Evolutionary conservation across 2,797 vertebrate species (phyloP).

Genomic region (Tragelaphus oryx): DNA sequence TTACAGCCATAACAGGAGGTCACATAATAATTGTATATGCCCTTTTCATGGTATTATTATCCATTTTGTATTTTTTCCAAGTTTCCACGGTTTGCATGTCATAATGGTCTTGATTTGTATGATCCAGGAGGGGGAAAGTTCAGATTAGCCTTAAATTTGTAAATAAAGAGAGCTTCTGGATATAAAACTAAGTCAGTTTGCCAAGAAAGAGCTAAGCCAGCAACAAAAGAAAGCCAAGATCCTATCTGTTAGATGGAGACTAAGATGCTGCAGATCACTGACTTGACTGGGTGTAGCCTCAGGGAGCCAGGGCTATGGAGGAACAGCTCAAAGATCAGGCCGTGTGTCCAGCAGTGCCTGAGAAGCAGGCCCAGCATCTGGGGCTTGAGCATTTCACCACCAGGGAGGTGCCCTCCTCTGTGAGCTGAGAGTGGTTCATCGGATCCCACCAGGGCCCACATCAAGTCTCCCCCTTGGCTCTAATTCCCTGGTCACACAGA

Average conservation of each 20-base stretch:
- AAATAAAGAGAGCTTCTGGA: neutral
- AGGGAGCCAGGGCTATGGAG: neutral
- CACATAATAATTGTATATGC: neutral
- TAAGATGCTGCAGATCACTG: neutral
- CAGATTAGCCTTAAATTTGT: neutral
- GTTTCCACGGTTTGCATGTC: neutral
- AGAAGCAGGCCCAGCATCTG: neutral
- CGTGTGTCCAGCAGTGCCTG: neutral
- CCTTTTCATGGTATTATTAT: neutral
- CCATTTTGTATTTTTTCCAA: conserved; percentile 2
- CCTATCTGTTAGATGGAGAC: neutral
- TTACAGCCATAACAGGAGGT: neutral
- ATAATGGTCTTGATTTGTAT: neutral
- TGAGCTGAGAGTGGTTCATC: neutral
- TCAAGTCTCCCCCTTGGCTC: neutral
- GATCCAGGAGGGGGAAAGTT: neutral
- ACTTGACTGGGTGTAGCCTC: neutral
- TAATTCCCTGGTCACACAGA: neutral
- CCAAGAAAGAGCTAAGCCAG: neutral
- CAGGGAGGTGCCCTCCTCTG: neutral
- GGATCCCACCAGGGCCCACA: neutral
- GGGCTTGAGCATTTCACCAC: neutral
- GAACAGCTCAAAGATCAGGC: neutral
- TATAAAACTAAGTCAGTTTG: neutral
- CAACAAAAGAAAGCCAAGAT: neutral